These are phyloP conservation scores for Isichthys henryi DNA, from an alignment of 2,113 vertebrate species.

Conservation along the genomic window DNA sequence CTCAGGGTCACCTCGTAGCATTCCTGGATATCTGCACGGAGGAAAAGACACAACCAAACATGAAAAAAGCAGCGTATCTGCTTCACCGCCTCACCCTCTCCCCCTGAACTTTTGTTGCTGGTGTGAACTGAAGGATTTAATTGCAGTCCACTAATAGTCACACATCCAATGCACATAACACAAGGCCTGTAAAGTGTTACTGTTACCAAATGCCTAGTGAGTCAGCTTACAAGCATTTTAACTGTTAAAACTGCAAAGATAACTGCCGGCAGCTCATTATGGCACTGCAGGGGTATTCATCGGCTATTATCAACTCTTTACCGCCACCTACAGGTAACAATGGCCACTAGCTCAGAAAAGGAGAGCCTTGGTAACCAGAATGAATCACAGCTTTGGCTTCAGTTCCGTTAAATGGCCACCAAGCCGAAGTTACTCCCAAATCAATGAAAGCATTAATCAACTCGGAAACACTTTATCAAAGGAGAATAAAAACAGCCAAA, in stretches of 20 bases:
- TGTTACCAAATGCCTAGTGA: conserved; percentile 14
- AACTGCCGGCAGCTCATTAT: not conserved
- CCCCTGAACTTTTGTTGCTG: not conserved
- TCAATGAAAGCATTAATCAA: not conserved
- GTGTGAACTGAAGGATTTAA: conserved; percentile 8
- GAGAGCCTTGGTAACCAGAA: not conserved
- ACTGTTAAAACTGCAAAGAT: not conserved
- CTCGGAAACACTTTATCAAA: not conserved
- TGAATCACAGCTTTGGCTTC: not conserved
- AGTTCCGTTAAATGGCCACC: not conserved
- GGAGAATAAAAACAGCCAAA: not conserved
- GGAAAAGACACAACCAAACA: not conserved
- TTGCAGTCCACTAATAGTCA: not conserved
- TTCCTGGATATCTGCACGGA: conserved; percentile 65
- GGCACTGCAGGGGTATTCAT: not conserved
- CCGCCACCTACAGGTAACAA: not conserved
- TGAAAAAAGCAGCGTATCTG: not conserved
- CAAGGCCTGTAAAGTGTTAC: conserved; percentile 5
- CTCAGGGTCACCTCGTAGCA: conserved; percentile 70
- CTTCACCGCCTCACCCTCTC: not conserved
- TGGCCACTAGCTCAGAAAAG: not conserved
- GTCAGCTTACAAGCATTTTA: conserved; percentile 12
- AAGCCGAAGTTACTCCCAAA: not conserved
- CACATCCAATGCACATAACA: conserved; percentile 7
- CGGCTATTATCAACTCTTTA: not conserved